Evolutionary conservation across 2,113 vertebrate genomes (phyloP), one percentile per base, ranked within the genome.

Genomic region (Odocoileus hemionus): DNA sequence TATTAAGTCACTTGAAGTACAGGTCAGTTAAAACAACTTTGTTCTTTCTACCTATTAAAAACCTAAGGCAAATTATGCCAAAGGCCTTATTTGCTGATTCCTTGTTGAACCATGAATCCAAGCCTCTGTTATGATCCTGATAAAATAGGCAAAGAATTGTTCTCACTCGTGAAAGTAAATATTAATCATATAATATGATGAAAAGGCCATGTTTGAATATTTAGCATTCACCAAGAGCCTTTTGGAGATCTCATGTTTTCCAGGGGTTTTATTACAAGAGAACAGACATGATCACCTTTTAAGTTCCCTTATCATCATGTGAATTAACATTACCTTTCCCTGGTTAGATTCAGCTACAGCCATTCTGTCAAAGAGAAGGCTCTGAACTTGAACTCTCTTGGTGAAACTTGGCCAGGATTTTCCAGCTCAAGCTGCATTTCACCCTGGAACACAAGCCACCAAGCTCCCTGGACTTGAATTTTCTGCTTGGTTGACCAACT

Each of bases 401-500:
- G 28, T 93, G 36, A 54, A 54, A 76, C 16, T 58, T 6, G 55
- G 55, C 89, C 61, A 47, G 21, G 36, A 43, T 80, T 94, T 92
- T 96, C 94, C 86, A 94, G 94, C 70, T 78, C 15, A 39, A 95
- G 86, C 96, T 93, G 94, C 95, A n/a, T 74, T 93, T 95, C 60
- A 16, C 92, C 79, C 43, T 55, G 54, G 19, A 80, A 92, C 36
- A 55, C 54, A 89, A 82, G 83, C 12, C 50, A 25, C 60, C 13
- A 33, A 86, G 36, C 26, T 67, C 43, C 91, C 26, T 67, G 86
- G 47, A n/a, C 57, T 88, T 78, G 50, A 43, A 79, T 96, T 98
- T 98, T 98, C 97, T 94, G n/a, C 95, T 96, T 98, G 97, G 82
- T 82, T 96, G 96, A 79, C 82, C 97, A 98, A 89, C 88, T 70